Evolutionary conservation across 1,140 invertebrate genomes (phyloP).

Genomic region (Zaprionus vittiger): DNA sequence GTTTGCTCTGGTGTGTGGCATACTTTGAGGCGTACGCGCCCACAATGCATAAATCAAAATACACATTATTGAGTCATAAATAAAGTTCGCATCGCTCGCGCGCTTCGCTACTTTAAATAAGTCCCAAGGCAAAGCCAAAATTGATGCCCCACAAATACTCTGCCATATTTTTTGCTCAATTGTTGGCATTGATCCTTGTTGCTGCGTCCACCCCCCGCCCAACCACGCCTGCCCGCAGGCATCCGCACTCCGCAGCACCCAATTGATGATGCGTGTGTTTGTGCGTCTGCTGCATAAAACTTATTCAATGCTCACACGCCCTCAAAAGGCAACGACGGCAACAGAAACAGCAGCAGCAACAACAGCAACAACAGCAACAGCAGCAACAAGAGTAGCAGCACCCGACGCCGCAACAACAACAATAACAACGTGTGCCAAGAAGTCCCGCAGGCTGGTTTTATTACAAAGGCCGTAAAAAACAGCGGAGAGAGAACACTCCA

Average conservation of each 20-base stretch:
- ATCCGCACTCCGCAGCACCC: slow-evolving; percentile 2
- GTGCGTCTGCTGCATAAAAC: slow-evolving; percentile 78
- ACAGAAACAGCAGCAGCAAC: slow-evolving; percentile 32
- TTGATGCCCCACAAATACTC: slow-evolving; percentile 75
- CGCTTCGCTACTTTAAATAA: slow-evolving; percentile 77
- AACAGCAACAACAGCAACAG: slow-evolving; percentile 37
- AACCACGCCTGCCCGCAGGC: slow-evolving; percentile 11
- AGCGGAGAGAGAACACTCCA: slow-evolving; percentile 17
- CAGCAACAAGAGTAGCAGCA: slow-evolving; percentile 33
- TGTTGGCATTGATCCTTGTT: slow-evolving; percentile 58
- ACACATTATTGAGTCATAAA: slow-evolving; percentile 83
- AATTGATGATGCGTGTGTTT: slow-evolving; percentile 60
- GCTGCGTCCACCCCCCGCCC: slow-evolving; percentile 12
- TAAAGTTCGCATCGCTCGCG: slow-evolving; percentile 69
- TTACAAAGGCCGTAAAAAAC: slow-evolving; percentile 75
- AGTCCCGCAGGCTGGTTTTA: slow-evolving; percentile 73
- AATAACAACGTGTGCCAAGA: slow-evolving; percentile 31
- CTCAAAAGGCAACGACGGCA: slow-evolving; percentile 50
- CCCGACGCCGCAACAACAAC: slow-evolving; percentile 1
- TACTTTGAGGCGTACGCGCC: slow-evolving; percentile 59
- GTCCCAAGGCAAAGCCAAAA: slow-evolving; percentile 55
- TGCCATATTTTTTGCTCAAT: slow-evolving; percentile 79
- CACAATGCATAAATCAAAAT: slow-evolving; percentile 82
- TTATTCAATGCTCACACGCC: slow-evolving; percentile 77
- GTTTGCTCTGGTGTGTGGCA: slow-evolving; percentile 17